phyloP scores from a whole-genome alignment of 2,113 vertebrate species.

The Colossoma macropomum region DNA sequence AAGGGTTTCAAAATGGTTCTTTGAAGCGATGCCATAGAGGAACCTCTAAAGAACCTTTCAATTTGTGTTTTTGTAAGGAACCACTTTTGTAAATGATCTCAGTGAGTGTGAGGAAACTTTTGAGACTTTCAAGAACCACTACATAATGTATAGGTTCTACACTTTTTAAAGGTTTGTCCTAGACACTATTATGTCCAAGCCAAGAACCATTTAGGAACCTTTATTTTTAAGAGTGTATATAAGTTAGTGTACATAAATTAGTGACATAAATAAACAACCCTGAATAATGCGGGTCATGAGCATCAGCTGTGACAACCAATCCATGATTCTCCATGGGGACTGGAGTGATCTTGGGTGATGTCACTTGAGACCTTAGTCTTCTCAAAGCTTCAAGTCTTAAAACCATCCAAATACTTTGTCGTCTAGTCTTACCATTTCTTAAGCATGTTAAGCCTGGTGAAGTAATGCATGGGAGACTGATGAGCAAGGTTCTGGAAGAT shows the following conservation, averaged over 20 bases:
- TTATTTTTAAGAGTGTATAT: not conserved
- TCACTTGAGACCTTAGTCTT: conserved; percentile 52
- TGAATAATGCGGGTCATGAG: not conserved
- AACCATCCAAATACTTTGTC: conserved; percentile 55
- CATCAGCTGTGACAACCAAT: not conserved
- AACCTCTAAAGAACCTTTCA: too few relatives aligned
- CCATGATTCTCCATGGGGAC: conserved; percentile 2
- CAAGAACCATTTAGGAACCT: too few relatives aligned
- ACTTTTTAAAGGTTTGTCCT: too few relatives aligned
- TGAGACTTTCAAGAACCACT: too few relatives aligned
- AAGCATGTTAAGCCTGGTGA: conserved; percentile 47
- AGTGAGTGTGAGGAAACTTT: too few relatives aligned
- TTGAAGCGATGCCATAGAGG: too few relatives aligned
- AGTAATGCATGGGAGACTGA: conserved; percentile 59
- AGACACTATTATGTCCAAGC: too few relatives aligned
- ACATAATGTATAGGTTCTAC: too few relatives aligned
- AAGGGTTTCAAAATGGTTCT: too few relatives aligned
- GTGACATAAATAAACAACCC: not conserved
- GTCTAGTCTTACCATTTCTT: conserved; percentile 55
- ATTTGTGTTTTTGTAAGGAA: too few relatives aligned
- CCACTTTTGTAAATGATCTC: too few relatives aligned
- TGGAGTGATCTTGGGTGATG: conserved; percentile 31
- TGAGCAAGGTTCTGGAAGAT: conserved; percentile 37
- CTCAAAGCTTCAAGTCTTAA: conserved; percentile 49
- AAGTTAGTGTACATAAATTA: not conserved